A percentile compares a stretch with the other conserved stretches of the same genome.
phyloP scores from a whole-genome alignment of 2,888 invertebrate genomes.

The Acheta domesticus region DNA sequence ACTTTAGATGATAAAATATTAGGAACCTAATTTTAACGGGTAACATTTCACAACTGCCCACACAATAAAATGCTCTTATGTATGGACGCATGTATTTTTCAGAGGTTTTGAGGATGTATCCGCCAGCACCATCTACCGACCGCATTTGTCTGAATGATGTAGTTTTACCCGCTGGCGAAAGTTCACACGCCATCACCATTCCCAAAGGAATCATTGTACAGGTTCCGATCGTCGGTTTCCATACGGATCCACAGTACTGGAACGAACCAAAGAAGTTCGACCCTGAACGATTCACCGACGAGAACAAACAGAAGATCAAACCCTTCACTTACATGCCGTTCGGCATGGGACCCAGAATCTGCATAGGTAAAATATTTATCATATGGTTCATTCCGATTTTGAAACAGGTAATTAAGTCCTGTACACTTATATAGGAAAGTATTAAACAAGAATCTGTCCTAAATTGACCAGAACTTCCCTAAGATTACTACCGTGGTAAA shows the following conservation, averaged over 20 bases:
- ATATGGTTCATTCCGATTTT: too few species aligned
- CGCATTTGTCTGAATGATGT: constrained; percentile 18
- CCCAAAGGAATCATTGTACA: constrained; percentile 37
- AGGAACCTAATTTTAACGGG: too few species aligned
- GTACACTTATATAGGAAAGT: background rate
- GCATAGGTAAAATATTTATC: constrained; percentile 38
- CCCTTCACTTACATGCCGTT: constrained; percentile 40
- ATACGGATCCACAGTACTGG: constrained; percentile 42
- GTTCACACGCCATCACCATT: background rate
- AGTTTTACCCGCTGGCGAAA: background rate
- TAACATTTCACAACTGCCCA: too few species aligned
- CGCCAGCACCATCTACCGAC: constrained; percentile 21
- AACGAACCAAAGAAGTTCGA: constrained; percentile 53
- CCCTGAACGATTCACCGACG: constrained; percentile 52
- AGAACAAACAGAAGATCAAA: constrained; percentile 44
- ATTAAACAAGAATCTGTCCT: too few species aligned
- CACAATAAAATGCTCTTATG: background rate
- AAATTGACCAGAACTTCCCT: too few species aligned
- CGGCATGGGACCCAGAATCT: constrained; percentile 40
- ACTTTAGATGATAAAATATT: too few species aligned
- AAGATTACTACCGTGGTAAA: too few species aligned
- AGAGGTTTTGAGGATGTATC: constrained; percentile 19
- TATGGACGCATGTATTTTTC: background rate
- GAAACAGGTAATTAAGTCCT: background rate
- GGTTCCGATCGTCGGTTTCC: constrained; percentile 44